Percentiles rank a stretch among this genome's conserved stretches.
Conservation (phyloP, 30 jellyfish, hydroid and myxozoan genomes). For the Pelagia noctiluca region DNA sequence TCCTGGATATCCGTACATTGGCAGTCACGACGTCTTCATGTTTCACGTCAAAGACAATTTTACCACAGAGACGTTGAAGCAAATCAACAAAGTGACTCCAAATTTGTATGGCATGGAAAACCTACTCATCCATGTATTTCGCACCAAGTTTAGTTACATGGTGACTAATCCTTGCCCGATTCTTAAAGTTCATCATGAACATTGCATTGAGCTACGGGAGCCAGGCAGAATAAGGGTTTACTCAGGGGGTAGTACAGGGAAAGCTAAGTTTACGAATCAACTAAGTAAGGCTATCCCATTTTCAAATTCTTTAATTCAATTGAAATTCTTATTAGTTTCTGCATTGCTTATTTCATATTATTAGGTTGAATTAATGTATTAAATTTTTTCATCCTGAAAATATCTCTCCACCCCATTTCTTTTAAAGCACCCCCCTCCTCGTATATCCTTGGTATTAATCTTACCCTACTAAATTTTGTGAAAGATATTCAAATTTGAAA, state of each 20-base stretch:
- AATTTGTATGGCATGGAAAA: conserved; percentile 69
- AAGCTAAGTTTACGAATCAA: neutral
- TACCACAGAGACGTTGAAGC: conserved; percentile 3
- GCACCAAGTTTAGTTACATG: conserved; percentile 33
- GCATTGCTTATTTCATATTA: too few relatives aligned
- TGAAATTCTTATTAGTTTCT: too few relatives aligned
- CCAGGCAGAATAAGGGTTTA: neutral
- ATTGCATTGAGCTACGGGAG: conserved; percentile 65
- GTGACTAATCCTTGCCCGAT: conserved; percentile 73
- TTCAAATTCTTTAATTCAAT: too few relatives aligned
- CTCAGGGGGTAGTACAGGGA: neutral
- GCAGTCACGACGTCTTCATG: conserved; percentile 80
- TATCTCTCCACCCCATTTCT: too few relatives aligned
- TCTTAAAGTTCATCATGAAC: conserved; percentile 77
- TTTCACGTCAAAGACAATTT: conserved; percentile 28
- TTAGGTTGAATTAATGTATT: too few relatives aligned
- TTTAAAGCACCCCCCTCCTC: too few relatives aligned
- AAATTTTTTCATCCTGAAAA: too few relatives aligned
- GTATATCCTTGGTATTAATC: too few relatives aligned
- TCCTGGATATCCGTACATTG: conserved; percentile 48
- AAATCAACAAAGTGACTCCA: conserved; percentile 38
- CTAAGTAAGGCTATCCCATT: too few relatives aligned
- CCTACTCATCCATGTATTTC: conserved; percentile 43
- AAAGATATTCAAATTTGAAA: too few relatives aligned
- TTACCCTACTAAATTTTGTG: too few relatives aligned